Conservation (phyloP, 2,113 vertebrate species). For the Bujurquina vittata region DNA sequence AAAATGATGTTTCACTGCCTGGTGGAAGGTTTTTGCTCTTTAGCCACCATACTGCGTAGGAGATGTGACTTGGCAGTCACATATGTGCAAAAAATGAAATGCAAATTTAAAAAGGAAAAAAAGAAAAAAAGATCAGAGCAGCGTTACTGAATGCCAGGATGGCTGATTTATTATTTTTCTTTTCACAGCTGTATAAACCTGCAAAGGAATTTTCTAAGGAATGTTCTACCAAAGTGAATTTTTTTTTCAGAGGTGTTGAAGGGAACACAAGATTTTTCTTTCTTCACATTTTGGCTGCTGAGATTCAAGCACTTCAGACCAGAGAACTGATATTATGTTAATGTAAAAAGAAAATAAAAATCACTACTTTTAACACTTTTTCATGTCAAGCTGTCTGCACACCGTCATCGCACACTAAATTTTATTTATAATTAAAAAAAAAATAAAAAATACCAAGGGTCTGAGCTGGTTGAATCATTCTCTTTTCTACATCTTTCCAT, state of each 20-base stretch:
- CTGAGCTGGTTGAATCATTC: slow-evolving; percentile 20
- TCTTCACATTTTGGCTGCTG: slow-evolving; percentile 18
- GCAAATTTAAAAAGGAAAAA: neutral
- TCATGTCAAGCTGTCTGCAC: neutral
- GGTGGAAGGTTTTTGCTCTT: slow-evolving; percentile 36
- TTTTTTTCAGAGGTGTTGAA: slow-evolving; percentile 12
- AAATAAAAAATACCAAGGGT: neutral
- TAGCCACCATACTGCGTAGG: neutral
- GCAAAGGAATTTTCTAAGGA: neutral
- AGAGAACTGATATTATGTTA: neutral
- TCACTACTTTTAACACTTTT: neutral
- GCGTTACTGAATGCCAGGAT: neutral
- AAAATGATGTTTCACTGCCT: neutral
- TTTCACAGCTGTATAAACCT: neutral
- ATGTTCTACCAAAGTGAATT: slow-evolving; percentile 53
- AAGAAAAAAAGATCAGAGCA: neutral
- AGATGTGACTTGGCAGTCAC: neutral
- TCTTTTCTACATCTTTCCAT: neutral
- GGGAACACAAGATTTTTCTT: neutral
- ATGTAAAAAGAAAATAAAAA: neutral
- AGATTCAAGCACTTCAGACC: slow-evolving; percentile 29
- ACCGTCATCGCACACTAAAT: neutral
- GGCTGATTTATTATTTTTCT: neutral
- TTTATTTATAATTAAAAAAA: neutral
- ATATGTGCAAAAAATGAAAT: neutral